These are phyloP conservation scores for Rhingia campestris DNA, from an alignment of 2,888 invertebrate species.

Conservation along the genomic window DNA sequence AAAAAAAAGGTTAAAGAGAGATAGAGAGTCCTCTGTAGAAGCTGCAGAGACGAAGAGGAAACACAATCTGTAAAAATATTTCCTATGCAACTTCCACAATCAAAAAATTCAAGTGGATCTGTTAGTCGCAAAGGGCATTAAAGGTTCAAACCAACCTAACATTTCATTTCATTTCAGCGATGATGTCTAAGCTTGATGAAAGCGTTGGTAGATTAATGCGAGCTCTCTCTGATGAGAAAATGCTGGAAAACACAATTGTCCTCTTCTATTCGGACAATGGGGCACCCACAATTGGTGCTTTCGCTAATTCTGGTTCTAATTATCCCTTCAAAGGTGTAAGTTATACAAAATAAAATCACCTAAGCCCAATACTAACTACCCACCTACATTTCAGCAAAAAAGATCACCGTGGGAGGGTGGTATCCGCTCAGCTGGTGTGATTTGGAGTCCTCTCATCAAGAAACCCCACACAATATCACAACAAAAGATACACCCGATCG, in stretches of 20 bases:
- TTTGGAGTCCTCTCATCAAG: conserved; percentile 88
- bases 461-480: conserved; percentile 85
- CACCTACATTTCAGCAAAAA: conserved; percentile 85
- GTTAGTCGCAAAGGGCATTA: too few species aligned
- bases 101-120: too few species aligned
- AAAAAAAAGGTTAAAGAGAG: too few species aligned
- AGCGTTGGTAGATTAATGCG: conserved; percentile 91
- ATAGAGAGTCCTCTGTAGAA: too few species aligned
- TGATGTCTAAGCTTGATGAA: conserved; percentile 92
- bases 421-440: conserved; percentile 88
- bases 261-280: conserved; percentile 95
- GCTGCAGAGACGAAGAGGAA: too few species aligned
- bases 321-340: conserved; percentile 90
- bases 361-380: background rate
- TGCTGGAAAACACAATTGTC: conserved; percentile 92
- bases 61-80: too few species aligned
- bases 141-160: too few species aligned
- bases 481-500: conserved; percentile 90
- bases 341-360: background rate
- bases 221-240: conserved; percentile 86
- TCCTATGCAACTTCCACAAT: too few species aligned
- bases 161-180: conserved; percentile 85
- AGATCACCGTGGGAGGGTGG: conserved; percentile 93
- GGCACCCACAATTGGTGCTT: conserved; percentile 89
- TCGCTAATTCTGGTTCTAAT: conserved; percentile 90